Percentiles rank a stretch among this genome's conserved stretches.
Conservation (phyloP, 1,140 invertebrate genomes). For the Ips nitidus region DNA sequence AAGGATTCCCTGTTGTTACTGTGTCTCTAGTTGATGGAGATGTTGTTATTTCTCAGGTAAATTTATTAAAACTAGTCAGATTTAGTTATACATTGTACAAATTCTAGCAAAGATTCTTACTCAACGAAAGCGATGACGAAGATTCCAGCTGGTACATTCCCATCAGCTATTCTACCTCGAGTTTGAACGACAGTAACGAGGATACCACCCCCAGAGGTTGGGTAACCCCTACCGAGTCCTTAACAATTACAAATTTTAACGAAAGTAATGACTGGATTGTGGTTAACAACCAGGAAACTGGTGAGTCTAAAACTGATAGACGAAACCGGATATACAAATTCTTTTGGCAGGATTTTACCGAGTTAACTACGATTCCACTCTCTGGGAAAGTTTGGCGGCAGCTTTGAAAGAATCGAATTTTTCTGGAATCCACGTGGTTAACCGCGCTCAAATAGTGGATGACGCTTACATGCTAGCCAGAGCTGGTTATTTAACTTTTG, state of each 20-base stretch:
- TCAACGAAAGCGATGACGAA: constrained; percentile 3
- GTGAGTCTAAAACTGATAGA: constrained; percentile 47
- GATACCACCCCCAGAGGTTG: constrained; percentile 56
- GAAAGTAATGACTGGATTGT: constrained; percentile 65
- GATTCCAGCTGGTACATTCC: constrained; percentile 60
- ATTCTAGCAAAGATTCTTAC: constrained; percentile 13
- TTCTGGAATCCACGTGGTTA: constrained; percentile 64
- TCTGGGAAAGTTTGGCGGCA: constrained; percentile 64
- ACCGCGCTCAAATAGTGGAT: constrained; percentile 78
- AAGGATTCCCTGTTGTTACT: constrained; percentile 8
- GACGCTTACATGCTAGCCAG: constrained; percentile 69
- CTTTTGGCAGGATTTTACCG: constrained; percentile 69
- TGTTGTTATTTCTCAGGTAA: constrained; percentile 5
- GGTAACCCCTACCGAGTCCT: constrained; percentile 40
- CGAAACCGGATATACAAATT: neutral
- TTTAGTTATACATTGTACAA: neutral
- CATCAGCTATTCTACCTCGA: constrained; percentile 58
- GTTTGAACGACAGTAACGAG: constrained; percentile 32
- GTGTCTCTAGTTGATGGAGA: neutral
- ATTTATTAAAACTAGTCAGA: neutral
- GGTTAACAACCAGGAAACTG: constrained; percentile 67
- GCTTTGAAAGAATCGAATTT: constrained; percentile 57
- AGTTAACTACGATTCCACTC: constrained; percentile 72
- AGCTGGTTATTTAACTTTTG: constrained; percentile 51
- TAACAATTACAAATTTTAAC: neutral